Evolutionary conservation across 2,888 invertebrate genomes (phyloP).

Genomic region (Drosophila parthenogenetica): DNA sequence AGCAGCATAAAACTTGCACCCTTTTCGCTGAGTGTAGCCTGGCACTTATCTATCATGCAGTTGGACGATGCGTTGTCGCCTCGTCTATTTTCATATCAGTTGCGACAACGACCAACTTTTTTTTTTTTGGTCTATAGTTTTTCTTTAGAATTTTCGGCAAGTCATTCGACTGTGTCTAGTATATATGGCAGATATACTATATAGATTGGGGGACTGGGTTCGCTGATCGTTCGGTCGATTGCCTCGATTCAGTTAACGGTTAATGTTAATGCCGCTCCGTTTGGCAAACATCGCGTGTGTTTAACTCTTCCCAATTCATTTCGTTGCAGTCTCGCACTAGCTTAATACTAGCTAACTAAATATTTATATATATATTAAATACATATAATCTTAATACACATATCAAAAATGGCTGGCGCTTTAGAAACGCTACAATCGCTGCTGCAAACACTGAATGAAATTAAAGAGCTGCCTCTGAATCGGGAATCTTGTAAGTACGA

Average conservation of each 20-base stretch:
- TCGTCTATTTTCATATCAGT: conserved; percentile 47
- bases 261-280: conserved; percentile 69
- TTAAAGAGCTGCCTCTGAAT: conserved; percentile 79
- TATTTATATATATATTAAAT: conserved; percentile 10
- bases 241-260: conserved; percentile 71
- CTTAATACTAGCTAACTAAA: conserved; percentile 24
- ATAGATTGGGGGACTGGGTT: conserved; percentile 23
- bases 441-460: conserved; percentile 74
- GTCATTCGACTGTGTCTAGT: conserved; percentile 32
- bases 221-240: conserved; percentile 58
- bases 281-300: conserved; percentile 55
- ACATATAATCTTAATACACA: conserved; percentile 42
- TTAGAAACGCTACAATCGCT: conserved; percentile 77
- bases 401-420: conserved; percentile 76
- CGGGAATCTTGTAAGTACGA: conserved; percentile 82
- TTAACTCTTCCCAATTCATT: conserved; percentile 46
- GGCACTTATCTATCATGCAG: conserved; percentile 41
- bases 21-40: conserved; percentile 26
- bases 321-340: conserved; percentile 40
- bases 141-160: conserved; percentile 38
- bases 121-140: neutral
- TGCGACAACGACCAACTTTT: conserved; percentile 21
- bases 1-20: neutral
- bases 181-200: conserved; percentile 1
- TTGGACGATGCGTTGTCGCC: conserved; percentile 29